Base-by-base conservation (phyloP, 2,113 vertebrate genomes). In the Zosterops lateralis region DNA sequence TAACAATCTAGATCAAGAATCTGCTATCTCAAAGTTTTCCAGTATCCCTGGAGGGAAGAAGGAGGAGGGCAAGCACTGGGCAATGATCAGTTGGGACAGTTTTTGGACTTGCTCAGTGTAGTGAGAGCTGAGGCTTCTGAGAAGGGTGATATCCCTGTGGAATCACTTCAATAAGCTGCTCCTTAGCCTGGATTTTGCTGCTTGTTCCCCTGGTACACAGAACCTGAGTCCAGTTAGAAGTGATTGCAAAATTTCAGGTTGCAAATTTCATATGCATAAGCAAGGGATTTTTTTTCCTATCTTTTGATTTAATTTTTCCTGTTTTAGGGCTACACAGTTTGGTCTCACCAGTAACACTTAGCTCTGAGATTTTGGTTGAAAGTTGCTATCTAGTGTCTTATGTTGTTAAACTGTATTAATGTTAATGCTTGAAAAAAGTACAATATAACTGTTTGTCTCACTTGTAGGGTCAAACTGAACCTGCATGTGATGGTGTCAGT, bases 401-500 rank as follows among this genome's bases (percentile, higher is more conserved):
- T 9, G 6, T n/a, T 65, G 11, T 29, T 86, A 77, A 88, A 73
- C n/a, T 3, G 1, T 15, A 18, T 17, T 36, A 19, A 53, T 40
- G 14, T 50, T 56, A 31, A 71, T 76, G 7, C 47, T 67, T 89
- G 65, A 34, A 56, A 51, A 34, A 62, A 74, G 22, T 42, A 24
- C 34, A 19, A 3, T 48, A 2, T 16, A 15, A 10, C 76, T 47
- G 1, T 17, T 91, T 73, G 4, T 47, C 24, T 88, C 19, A 20
- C 20, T 38, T 77, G 12, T 25, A 22, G 12, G 64, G 14, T 67
- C 25, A 65, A 62, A 25, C 8, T 42, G 36, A 42, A 38, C 9
- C 40, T 51, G 34, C 44, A 0, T 14, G 13, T 21, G 17, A 14
- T 21, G 74, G 24, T 38, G 5, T 25, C 4, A 4, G 4, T 3